Percentiles rank a stretch among this genome's conserved stretches.
phyloP scores from a whole-genome alignment of 2,113 vertebrate genomes.

The Chitala chitala region DNA sequence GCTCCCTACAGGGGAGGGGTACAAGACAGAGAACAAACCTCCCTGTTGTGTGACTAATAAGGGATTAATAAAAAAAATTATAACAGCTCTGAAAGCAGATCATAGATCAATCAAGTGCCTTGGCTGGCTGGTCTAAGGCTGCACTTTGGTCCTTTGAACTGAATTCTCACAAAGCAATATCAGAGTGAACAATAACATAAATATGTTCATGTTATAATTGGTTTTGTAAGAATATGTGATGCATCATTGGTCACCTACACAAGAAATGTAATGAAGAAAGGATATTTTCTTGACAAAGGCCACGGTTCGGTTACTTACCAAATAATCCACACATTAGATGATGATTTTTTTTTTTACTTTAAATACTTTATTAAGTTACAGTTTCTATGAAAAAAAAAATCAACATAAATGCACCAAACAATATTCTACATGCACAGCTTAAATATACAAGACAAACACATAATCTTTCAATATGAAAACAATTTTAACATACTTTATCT shows the following conservation, averaged over 20 bases:
- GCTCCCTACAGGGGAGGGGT: too few species aligned
- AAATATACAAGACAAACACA: conserved; percentile 88
- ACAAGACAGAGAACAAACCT: too few species aligned
- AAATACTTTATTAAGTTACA: conserved; percentile 70
- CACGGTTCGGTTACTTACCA: not conserved
- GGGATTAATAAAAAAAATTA: too few species aligned
- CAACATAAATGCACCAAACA: conserved; percentile 71
- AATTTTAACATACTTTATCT: conserved; percentile 70
- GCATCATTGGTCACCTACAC: not conserved
- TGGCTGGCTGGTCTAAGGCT: not conserved
- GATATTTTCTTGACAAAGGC: too few species aligned
- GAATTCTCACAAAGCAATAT: not conserved
- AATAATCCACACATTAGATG: not conserved
- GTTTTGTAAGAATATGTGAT: not conserved
- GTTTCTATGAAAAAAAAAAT: conserved; percentile 59
- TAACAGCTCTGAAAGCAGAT: conserved; percentile 14
- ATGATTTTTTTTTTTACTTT: conserved; percentile 43
- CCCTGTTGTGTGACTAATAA: too few species aligned
- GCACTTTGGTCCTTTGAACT: not conserved
- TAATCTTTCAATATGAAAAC: conserved; percentile 99
- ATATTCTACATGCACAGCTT: conserved; percentile 80
- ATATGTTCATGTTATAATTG: too few species aligned
- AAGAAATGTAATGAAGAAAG: not conserved
- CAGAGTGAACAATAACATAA: too few species aligned
- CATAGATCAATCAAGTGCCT: conserved; percentile 1